A percentile compares a stretch with the other conserved stretches of the same genome.
Conservation (phyloP, 2,113 vertebrate species). For the Oncorhynchus clarkii region DNA sequence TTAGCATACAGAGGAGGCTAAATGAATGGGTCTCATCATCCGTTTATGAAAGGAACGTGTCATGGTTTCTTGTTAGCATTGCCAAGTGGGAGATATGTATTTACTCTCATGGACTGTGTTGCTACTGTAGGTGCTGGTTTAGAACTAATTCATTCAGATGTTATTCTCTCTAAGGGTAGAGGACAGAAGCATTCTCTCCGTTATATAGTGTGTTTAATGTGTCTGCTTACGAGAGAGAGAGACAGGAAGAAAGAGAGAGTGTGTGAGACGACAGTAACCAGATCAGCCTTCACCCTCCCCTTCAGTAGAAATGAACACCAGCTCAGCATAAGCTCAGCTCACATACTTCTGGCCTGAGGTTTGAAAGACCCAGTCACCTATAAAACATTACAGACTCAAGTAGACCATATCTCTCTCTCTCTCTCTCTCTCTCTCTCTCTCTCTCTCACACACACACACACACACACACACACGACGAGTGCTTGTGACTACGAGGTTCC, state of each 20-base stretch:
- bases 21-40: slow-evolving; percentile 6
- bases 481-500: too few species aligned
- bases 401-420: neutral
- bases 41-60: neutral
- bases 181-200: too few species aligned
- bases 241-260: too few species aligned
- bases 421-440: too few species aligned
- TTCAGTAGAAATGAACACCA: neutral
- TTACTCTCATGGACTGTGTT: neutral
- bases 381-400: slow-evolving; percentile 11
- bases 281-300: neutral
- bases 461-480: too few species aligned
- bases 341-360: slow-evolving; percentile 17
- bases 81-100: neutral
- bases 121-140: neutral
- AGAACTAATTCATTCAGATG: neutral
- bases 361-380: slow-evolving; percentile 10
- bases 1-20: neutral
- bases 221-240: neutral
- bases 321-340: neutral
- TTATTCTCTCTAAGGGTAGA: neutral
- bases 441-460: too few species aligned
- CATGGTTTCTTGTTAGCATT: neutral
- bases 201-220: neutral
- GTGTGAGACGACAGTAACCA: neutral